Base-by-base conservation (phyloP, 2,888 invertebrate species). In the Calliopum simillimum region DNA sequence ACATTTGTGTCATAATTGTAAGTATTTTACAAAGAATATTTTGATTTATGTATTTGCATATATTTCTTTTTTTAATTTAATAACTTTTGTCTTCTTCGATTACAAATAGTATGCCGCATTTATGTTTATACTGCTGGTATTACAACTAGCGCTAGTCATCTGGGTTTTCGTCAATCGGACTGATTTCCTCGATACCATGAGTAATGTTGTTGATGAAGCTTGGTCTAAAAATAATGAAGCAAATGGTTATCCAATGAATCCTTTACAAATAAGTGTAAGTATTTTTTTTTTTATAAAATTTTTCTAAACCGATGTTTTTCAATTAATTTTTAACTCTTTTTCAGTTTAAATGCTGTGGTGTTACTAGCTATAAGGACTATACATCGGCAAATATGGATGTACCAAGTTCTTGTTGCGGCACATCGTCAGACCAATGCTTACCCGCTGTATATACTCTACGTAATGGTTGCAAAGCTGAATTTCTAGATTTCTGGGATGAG, bases 141-240 rank as follows among this genome's bases (percentile, higher is more conserved):
- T 92, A 69, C 93, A 93, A 89, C 89, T 94, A 72, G 90, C 90
- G 11, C 85, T 93, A 73, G 92, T 90, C 0, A 89, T 92, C 16
- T 90, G 90, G 75, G 88, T 91, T 62, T 93, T 93, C 85, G 87
- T 91, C 2, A 88, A 90, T 81, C 87, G 89, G 11, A 89, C 89
- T 59, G 88, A 88, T 66, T 83, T 89, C 61, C 86, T 88, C 73
- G 79, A 82, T 0, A 86, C 88, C 41, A 87, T 93, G 75, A 84
- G 84, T 21, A 80, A 83, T 5, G 84, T 88, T 74, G 87, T 92
- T 76, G 81, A 85, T n/a, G 80, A 86, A 0, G 88, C 87, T 2
- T 81, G 81, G 73, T 19, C 68, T 1, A 69, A 79, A 51, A 73
- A 74, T n/a, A 66, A 75, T 25, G 56, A 71, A 3, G 73, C 75